Evolutionary conservation across 1,140 invertebrate species (phyloP).

Genomic region (Nylanderia fulva): DNA sequence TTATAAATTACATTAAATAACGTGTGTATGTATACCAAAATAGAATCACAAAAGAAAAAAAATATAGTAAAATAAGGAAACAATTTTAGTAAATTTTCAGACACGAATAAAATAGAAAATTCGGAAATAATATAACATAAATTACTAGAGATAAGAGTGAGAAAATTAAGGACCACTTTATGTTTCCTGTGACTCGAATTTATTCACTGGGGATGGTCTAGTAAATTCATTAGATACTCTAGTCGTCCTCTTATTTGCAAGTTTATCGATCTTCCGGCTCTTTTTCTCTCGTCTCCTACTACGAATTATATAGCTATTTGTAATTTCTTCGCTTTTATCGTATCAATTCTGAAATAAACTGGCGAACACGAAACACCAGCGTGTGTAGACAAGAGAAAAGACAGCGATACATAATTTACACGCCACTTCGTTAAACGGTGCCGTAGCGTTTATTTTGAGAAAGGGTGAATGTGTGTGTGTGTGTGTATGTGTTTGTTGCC

Average conservation of each 20-base stretch:
- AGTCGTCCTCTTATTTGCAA: neutral
- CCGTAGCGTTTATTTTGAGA: constrained; percentile 68
- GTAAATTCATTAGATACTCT: neutral
- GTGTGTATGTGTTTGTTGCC: constrained; percentile 43
- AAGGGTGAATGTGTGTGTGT: constrained; percentile 1
- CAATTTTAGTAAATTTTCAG: neutral
- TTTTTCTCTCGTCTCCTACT: constrained; percentile 8
- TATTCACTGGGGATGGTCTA: neutral
- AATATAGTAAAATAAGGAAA: neutral
- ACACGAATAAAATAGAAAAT: neutral
- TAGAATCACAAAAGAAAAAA: neutral
- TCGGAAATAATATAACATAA: neutral
- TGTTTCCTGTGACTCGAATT: neutral
- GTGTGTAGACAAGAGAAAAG: constrained; percentile 11
- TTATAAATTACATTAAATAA: neutral
- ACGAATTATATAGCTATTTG: constrained; percentile 34
- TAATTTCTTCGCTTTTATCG: constrained; percentile 13
- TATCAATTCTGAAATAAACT: constrained; percentile 10
- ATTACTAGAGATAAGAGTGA: neutral
- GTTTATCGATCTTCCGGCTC: neutral
- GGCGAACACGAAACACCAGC: constrained; percentile 6
- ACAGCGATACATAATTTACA: constrained; percentile 69
- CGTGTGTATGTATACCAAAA: too few species aligned
- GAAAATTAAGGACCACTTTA: neutral
- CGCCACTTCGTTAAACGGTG: constrained; percentile 56